phyloP scores from a whole-genome alignment of 2,113 vertebrate genomes.

The Tachysurus fulvidraco region DNA sequence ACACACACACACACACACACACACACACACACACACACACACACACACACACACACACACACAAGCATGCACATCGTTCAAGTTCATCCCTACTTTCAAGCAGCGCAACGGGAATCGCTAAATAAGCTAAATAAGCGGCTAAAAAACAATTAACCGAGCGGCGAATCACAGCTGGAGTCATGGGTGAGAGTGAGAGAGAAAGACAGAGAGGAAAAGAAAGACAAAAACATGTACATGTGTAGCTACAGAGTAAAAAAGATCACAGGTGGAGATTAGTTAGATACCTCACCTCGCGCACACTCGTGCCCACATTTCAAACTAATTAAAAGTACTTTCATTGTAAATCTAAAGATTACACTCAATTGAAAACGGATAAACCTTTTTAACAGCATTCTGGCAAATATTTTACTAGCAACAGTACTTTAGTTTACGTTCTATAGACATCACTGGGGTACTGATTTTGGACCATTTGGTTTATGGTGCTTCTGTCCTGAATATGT shows the following conservation, averaged over 20 bases:
- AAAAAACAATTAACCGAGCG: constrained; percentile 48
- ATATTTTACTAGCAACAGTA: neutral
- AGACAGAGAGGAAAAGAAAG: neutral
- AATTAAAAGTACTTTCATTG: neutral
- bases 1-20: neutral
- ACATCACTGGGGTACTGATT: neutral
- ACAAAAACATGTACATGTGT: neutral
- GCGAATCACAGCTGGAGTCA: neutral
- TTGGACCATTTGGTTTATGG: neutral
- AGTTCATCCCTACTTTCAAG: constrained; percentile 8
- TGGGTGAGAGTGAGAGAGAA: neutral
- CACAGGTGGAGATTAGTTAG: neutral
- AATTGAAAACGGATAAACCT: too few species aligned
- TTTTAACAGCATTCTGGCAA: neutral
- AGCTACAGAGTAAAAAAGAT: neutral
- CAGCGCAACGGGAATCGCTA: constrained; percentile 34
- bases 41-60: neutral
- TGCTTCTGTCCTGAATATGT: neutral
- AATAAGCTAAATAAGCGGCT: constrained; percentile 16
- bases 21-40: neutral
- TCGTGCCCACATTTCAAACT: neutral
- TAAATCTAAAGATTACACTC: too few species aligned
- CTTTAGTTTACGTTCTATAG: neutral
- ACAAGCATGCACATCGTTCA: neutral
- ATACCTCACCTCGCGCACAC: neutral